Base-by-base conservation (phyloP, 1,140 invertebrate species). In the Xylocopa sonorina region DNA sequence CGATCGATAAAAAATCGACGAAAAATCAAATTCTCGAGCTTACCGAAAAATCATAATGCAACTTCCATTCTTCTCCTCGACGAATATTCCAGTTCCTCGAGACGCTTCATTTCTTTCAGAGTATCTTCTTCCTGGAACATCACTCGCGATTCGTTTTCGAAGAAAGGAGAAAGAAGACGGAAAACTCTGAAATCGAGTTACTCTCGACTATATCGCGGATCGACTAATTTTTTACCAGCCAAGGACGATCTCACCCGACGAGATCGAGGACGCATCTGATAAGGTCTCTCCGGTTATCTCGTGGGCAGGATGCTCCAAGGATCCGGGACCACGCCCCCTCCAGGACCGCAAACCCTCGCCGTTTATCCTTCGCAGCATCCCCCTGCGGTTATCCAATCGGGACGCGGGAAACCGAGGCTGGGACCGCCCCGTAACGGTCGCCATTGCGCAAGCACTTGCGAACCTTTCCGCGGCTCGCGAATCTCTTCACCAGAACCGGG, bases 231-330 rank as follows among this genome's bases (percentile, higher is more conserved):
- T n/a, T n/a, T n/a, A 69, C 2, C 16, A 16, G 48, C 32, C 27
- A 27, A 71, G 18, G 34, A 58, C 32, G 46, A 58, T 29, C n/a
- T n/a, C 34, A 58, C 75, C 64, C 71, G 62, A 38, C 88, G 73
- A 69, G 81, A 86, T 64, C 80, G 76, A 78, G 83, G 83, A 80
- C 75, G 80, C 76, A 62, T 90, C 87, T 89, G 89, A 89, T 89
- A 90, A 90, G 87, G 89, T 89, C 87, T 88, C 68, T 46, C n/a
- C 43, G 41, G 72, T 68, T 34, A 58, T 58, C 72, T 55, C 78
- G 69, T 63, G 51, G 38, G 29, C 24, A 80, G 76, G 63, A 41
- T 83, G 77, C 81, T 21, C 5, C 34, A 6, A 76, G 32, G 51
- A 68, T 78, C 29, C 24, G 29, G n/a, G 46, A 51, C 82, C 82